phyloP scores from a whole-genome alignment of 2,797 vertebrate species.

The Epinephelus awoara region DNA sequence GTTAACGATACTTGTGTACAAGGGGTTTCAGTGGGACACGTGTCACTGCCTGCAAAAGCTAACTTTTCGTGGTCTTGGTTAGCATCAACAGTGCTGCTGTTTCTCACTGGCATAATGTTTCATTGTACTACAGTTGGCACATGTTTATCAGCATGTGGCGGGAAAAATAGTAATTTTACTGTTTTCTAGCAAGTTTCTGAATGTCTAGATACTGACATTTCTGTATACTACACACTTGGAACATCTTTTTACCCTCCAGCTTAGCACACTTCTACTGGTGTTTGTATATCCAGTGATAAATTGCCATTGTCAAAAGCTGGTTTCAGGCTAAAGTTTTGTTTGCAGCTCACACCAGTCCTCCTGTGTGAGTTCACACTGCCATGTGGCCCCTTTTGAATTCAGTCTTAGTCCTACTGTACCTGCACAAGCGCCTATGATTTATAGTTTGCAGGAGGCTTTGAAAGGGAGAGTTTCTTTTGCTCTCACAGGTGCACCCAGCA shows the following conservation, averaged over 20 bases:
- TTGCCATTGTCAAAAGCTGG: conserved; percentile 41
- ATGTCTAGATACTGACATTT: neutral
- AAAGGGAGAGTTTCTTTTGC: conserved; percentile 34
- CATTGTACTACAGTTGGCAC: no score
- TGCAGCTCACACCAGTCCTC: conserved; percentile 9
- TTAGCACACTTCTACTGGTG: neutral
- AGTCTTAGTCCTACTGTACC: conserved; percentile 19
- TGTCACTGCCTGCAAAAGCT: neutral
- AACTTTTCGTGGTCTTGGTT: neutral
- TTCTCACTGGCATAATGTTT: no score
- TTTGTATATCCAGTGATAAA: conserved; percentile 27
- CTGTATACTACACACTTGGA: neutral
- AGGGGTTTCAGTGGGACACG: neutral
- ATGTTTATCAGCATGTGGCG: no score
- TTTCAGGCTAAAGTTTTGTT: conserved; percentile 12
- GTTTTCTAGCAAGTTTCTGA: neutral
- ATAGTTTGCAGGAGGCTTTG: conserved; percentile 54
- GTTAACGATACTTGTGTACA: neutral
- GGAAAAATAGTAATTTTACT: no score
- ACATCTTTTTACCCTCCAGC: neutral
- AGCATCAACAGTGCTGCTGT: no score
- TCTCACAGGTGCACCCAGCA: conserved; percentile 75
- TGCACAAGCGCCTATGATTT: conserved; percentile 47
- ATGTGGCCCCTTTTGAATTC: conserved; percentile 5
- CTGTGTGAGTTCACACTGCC: conserved; percentile 17